Base-by-base conservation (phyloP, 2,888 invertebrate species). In the Eustalomyia histrio region DNA sequence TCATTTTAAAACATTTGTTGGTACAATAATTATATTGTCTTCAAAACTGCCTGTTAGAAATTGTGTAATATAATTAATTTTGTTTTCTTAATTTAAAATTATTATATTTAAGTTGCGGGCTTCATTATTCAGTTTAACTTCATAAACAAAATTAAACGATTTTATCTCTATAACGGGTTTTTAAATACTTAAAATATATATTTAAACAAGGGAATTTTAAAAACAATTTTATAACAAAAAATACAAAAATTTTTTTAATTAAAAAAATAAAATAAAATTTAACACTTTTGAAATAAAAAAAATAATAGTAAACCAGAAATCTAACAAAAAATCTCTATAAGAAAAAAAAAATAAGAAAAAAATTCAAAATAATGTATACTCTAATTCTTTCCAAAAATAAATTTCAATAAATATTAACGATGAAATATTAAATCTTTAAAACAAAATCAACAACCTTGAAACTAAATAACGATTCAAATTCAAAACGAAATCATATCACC, bases 121-220 rank as follows among this genome's bases (percentile, higher is more conserved):
- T 68, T 68, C 12, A 53, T 55, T 63, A 16, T 18, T 72, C 21
- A 12, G 24, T 69, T 69, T 35, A 21, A 50, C 21, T 39, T 33
- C 24, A 35, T 60, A 52, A 39, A 47, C 6, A 64, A 74, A 57
- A 50, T 78, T 52, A 39, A 60, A 69, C 17, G 47, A 80, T 73
- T 76, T 78, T 74, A 69, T 69, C 60, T 74, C 21, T 69, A 57
- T 69, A 64, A 78, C 69, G 60, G 69, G 65, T 69, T 78, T 69
- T 80, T 64, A 76, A 29, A 68, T 64, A 76, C 29, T 64, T 71
- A 65, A 55, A 35, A 61, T 39, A 67, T 63, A 39, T 39, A 65
- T 63, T 24, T 47, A 76, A 73, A 76, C 80, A 80, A 80, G 76
- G 80, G 76, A 80, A 80, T 80, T 80, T 80, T 73, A 80, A 76